Conservation (phyloP, 1,140 invertebrate species). For the Cecropterus lyciades region DNA sequence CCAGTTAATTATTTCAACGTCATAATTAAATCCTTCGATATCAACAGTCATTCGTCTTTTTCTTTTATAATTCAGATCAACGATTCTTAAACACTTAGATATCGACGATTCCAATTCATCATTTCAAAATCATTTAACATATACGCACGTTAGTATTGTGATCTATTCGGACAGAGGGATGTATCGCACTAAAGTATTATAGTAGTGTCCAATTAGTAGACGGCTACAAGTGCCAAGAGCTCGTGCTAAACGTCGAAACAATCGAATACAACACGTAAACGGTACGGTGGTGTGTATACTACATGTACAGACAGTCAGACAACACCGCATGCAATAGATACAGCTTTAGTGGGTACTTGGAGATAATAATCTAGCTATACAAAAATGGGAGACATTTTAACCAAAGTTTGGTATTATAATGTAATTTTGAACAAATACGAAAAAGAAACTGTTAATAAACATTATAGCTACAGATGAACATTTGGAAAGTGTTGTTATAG, state of each 20-base stretch:
- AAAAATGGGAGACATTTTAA: conserved; percentile 49
- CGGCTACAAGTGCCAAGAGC: too few species aligned
- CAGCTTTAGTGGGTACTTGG: conserved; percentile 10
- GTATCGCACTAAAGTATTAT: conserved; percentile 36
- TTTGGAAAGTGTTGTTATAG: not conserved
- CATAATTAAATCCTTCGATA: too few species aligned
- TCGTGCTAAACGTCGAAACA: conserved; percentile 49
- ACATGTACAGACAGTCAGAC: conserved; percentile 49
- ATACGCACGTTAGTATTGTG: too few species aligned
- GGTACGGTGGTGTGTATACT: conserved; percentile 40
- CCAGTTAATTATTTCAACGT: too few species aligned
- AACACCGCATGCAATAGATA: conserved; percentile 58
- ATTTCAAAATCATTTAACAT: too few species aligned
- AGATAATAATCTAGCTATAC: conserved; percentile 33
- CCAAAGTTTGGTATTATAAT: conserved; percentile 16
- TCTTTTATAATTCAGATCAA: too few species aligned
- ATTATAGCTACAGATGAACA: not conserved
- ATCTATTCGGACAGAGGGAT: not conserved
- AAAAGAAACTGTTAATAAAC: not conserved
- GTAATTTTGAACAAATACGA: too few species aligned
- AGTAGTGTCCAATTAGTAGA: too few species aligned
- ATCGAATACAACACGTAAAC: conserved; percentile 46
- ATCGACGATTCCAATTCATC: too few species aligned
- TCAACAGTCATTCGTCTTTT: too few species aligned
- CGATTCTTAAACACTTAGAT: too few species aligned